phyloP scores from a whole-genome alignment of 2,113 vertebrate genomes.

The Felis catus region F.catus_Fca126_mat1.0 CM031416.1:145506501-145507000 shows the following conservation, averaged over 20 bases:
- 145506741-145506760: background rate
- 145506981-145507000: background rate
- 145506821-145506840: background rate
- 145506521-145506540: background rate
- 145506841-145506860: background rate
- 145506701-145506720: background rate
- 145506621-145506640: background rate
- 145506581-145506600: background rate
- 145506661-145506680: background rate
- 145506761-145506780: background rate
- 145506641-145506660: background rate
- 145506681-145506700: background rate
- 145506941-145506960: background rate
- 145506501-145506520: background rate
- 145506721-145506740: background rate
- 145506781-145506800: background rate
- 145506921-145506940: background rate
- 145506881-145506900: background rate
- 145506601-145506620: background rate
- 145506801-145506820: background rate
- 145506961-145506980: background rate
- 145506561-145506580: fast-evolving
- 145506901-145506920: background rate
- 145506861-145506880: background rate
- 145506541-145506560: fast-evolving